Conservation (phyloP, 2,797 vertebrate species). For the Coendou prehensilis region DNA sequence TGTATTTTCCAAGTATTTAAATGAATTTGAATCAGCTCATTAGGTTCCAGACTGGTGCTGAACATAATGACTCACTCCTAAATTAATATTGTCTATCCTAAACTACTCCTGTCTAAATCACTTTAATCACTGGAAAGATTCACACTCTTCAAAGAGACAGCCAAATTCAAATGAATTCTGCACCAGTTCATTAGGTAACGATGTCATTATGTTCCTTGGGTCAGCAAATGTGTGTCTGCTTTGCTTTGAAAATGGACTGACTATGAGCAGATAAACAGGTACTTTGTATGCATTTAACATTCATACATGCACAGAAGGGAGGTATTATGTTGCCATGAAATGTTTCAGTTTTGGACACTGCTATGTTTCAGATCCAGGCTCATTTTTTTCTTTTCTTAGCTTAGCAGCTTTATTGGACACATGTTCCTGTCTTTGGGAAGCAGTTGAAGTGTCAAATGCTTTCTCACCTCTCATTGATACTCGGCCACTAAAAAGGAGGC, state of each 20-base stretch:
- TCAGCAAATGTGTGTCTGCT: constrained; percentile 82
- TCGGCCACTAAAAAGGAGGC: neutral
- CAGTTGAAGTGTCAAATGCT: constrained; percentile 66
- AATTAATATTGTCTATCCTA: constrained; percentile 89
- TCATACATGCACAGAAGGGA: constrained; percentile 13
- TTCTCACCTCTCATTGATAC: constrained; percentile 48
- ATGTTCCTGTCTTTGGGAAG: constrained; percentile 72
- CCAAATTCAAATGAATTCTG: constrained; percentile 86
- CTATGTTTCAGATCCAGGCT: constrained; percentile 63
- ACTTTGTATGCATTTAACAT: constrained; percentile 70
- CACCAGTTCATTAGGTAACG: constrained; percentile 87
- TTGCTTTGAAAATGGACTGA: constrained; percentile 78
- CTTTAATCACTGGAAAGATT: constrained; percentile 86
- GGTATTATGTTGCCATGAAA: constrained; percentile 69
- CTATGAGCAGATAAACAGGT: constrained; percentile 74
- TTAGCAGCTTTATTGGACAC: constrained; percentile 71
- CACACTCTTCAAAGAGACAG: constrained; percentile 82
- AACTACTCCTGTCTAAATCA: constrained; percentile 88
- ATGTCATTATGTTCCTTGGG: constrained; percentile 84
- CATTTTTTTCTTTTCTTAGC: constrained; percentile 37
- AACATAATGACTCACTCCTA: constrained; percentile 89
- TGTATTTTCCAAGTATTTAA: constrained; percentile 87
- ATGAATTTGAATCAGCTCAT: constrained; percentile 90
- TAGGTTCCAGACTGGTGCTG: constrained; percentile 87
- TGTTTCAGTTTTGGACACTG: neutral